Evolutionary conservation across 1,140 invertebrate genomes (phyloP).

Genomic region (Octopus sinensis): DNA sequence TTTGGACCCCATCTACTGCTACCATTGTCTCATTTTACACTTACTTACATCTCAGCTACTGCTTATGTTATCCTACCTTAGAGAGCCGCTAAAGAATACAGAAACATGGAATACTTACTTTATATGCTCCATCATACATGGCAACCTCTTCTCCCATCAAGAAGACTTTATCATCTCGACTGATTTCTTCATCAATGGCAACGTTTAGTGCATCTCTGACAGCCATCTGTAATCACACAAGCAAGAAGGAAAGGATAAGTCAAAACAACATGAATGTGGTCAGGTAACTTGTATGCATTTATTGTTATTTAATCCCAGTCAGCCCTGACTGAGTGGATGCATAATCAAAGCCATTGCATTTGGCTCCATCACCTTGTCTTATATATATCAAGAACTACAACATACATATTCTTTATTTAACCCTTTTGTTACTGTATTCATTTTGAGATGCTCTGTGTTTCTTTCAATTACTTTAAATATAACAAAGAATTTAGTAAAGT

Average conservation of each 20-base stretch:
- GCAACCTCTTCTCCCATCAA: constrained; percentile 96
- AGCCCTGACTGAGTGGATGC: too few relatives aligned
- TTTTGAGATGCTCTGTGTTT: too few relatives aligned
- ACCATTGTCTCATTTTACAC: too few relatives aligned
- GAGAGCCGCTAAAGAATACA: background rate
- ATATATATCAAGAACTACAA: background rate
- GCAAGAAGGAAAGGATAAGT: background rate
- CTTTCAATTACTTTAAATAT: too few relatives aligned
- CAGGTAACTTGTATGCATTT: background rate
- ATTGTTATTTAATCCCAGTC: too few relatives aligned
- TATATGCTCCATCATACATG: constrained; percentile 97
- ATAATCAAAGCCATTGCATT: background rate
- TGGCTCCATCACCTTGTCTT: background rate
- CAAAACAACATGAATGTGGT: background rate
- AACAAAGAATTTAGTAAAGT: too few relatives aligned
- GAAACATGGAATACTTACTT: constrained; percentile 57
- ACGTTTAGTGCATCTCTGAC: constrained; percentile 95
- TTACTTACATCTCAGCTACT: too few relatives aligned
- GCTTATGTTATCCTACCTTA: too few relatives aligned
- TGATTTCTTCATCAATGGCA: constrained; percentile 96
- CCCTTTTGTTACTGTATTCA: too few relatives aligned
- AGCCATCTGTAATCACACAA: constrained; percentile 65
- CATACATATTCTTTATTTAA: background rate
- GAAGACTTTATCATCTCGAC: constrained; percentile 89
- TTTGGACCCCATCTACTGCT: too few relatives aligned